phyloP scores from a whole-genome alignment of 2,797 vertebrate genomes.

The Muraenolepis orangiensis region DNA sequence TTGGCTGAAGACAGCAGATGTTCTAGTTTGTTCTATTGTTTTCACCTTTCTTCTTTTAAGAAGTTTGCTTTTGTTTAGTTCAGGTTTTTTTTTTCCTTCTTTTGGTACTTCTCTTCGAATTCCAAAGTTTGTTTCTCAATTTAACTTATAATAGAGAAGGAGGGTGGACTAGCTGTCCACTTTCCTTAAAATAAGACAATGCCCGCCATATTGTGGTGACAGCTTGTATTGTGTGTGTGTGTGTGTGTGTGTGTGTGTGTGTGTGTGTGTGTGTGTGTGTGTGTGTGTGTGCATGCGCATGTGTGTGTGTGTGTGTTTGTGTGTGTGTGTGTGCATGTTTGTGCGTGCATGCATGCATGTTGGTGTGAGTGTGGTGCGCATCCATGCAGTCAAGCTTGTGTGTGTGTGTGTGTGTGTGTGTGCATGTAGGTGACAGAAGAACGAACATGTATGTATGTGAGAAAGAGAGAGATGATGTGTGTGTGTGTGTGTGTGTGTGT shows the following conservation, averaged over 20 bases:
- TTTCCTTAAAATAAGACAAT: slow-evolving; percentile 72
- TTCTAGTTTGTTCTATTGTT: slow-evolving; percentile 65
- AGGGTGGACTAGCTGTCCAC: slow-evolving; percentile 74
- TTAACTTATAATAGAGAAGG: slow-evolving; percentile 70
- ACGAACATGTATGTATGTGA: slow-evolving; percentile 42
- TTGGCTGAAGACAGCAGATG: slow-evolving; percentile 66
- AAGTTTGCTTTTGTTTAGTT: slow-evolving; percentile 16
- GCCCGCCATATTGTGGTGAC: slow-evolving; percentile 71
- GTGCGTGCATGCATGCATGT: slow-evolving; percentile 47
- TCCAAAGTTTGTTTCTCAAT: slow-evolving; percentile 60
- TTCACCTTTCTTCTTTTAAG: slow-evolving; percentile 43
- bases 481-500: slow-evolving; percentile 32
- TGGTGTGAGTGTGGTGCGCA: slow-evolving; percentile 1
- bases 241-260: slow-evolving; percentile 14
- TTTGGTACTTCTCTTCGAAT: slow-evolving; percentile 46
- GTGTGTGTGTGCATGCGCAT: slow-evolving; percentile 40
- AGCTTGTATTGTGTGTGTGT: slow-evolving; percentile 67
- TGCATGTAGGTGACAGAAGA: slow-evolving; percentile 24
- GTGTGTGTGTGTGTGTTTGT: slow-evolving; percentile 30
- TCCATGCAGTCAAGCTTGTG: not conserved
- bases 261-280: slow-evolving; percentile 3
- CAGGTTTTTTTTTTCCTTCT: slow-evolving; percentile 18
- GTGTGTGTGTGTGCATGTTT: slow-evolving; percentile 45
- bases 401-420: slow-evolving; percentile 10
- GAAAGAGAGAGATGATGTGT: slow-evolving; percentile 56